Base-by-base conservation (phyloP, 1,140 invertebrate genomes). In the Drosophila ficusphila region DNA sequence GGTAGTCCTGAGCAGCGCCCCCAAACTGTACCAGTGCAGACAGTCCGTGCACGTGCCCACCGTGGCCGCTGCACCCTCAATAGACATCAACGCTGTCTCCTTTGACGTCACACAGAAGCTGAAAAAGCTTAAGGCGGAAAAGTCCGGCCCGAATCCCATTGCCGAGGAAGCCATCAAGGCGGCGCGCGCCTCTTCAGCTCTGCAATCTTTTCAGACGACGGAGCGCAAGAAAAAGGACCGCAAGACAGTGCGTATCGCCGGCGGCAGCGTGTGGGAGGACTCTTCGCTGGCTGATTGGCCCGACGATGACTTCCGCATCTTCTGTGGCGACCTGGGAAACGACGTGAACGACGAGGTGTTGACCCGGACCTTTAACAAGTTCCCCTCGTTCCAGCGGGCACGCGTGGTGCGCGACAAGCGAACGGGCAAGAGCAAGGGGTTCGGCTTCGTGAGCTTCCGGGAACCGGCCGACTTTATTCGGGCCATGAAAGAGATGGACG, bases 401-500 rank as follows among this genome's bases (percentile, higher is more conserved):
- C 98, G 98, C 92, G 98, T 99, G 4, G 95, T 99, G 1, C 93
- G 99, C 68, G 99, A 99, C 91, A 99, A 98, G 90, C 92, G 98
- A 41, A 98, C 98, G 0, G 99, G 99, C 90, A 99, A 99, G 92
- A 99, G 97, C 41, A 99, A 99, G 93, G 99, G 99, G 5, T 99
- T 98, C 92, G 99, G 99, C 4, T 99, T 99, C 92, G 97, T 99
- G 29, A 99, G 98, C 78, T 99, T 99, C 90, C 98, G 97, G 90
- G 98, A 99, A 92, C 98, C 99, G 0, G 95, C 96, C 33, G 99
- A 99, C 92, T 99, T 99, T 89, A 98, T 98, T 31, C 96, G 96
- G 88, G 99, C 99, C 7, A 99, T 99, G 96, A 97, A 99, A 89
- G 98, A 99, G 94, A 98, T 99, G 96, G 98, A 97, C 88, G 96